Conservation (phyloP, 2,797 vertebrate genomes). For the Botia almorhae region DNA sequence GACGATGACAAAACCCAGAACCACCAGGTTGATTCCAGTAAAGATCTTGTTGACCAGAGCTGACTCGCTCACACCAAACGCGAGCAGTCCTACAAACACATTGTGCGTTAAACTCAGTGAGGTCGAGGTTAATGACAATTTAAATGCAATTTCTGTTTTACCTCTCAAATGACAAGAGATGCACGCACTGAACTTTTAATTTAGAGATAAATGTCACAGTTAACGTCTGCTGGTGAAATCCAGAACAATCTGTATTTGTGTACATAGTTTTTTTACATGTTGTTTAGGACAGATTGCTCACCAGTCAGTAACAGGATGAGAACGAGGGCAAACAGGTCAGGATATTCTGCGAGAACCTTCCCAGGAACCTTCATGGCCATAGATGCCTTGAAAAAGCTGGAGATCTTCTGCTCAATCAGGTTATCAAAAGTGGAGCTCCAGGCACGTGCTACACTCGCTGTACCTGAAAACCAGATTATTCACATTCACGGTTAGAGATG, state of each 20-base stretch:
- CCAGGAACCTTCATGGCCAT: conserved; percentile 81
- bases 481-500: neutral
- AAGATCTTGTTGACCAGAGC: conserved; percentile 96
- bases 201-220: too few species aligned
- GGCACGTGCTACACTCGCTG: conserved; percentile 91
- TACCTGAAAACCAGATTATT: conserved; percentile 75
- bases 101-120: neutral
- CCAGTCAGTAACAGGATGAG: conserved; percentile 89
- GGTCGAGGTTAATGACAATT: neutral
- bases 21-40: conserved; percentile 90
- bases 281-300: conserved; percentile 66
- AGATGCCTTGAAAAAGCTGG: conserved; percentile 80
- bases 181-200: neutral
- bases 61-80: conserved; percentile 92
- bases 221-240: too few species aligned
- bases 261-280: too few species aligned
- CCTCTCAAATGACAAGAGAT: neutral
- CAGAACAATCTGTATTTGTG: too few species aligned
- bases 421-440: conserved; percentile 96
- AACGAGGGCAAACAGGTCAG: conserved; percentile 90
- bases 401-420: conserved; percentile 90
- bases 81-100: conserved; percentile 80
- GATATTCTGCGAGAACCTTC: conserved; percentile 83
- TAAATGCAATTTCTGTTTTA: neutral
- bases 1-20: conserved; percentile 89